Base-by-base conservation (phyloP, 2,888 invertebrate species). In the Julus scandinavius region DNA sequence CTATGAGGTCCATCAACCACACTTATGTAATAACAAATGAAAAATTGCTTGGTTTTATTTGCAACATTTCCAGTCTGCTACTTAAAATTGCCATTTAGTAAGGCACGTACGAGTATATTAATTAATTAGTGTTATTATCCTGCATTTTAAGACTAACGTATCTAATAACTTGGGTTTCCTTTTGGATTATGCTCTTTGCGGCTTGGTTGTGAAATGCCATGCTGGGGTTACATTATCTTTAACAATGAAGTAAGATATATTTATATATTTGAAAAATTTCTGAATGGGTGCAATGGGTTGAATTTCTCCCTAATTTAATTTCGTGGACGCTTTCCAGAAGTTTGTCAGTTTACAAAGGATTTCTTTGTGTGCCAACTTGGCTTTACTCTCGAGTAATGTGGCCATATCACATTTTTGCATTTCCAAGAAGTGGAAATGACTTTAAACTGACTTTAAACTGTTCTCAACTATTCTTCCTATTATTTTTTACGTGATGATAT, bases 31-130 rank as follows among this genome's bases (percentile, higher is more conserved):
- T 72, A 72, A 72, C 20, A 20, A 72, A 72, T 72, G 63, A 63
- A 63, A 63, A 63, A 63, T 63, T 63, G 63, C 72, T 72, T 29
- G 11, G 20, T 72, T 72, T 72, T 72, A 72, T 20, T 72, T 72
- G 29, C 6, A 9, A 29, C 29, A 20, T 20, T 72, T 7, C 29
- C 11, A 9, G 72, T 63, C 29, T 6, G 72, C 72, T 72, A 72
- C 72, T 29, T 29, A 29, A 72, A 72, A 72, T 72, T 72, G 20
- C 72, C 72, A 72, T 29, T 20, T 72, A 1, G 72, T 72, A 29
- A 29, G 72, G 72, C 72, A 72, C 72, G 72, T 72, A 29, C 29
- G 6, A 3, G 72, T n/a, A 17, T 72, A 5, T 29, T 72, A 9
- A 5, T 29, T 72, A 9, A 72, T 72, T 9, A 11, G 2, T 29